Evolutionary conservation across 2,888 invertebrate species (phyloP).

Genomic region (Drosophila hamatofila): DNA sequence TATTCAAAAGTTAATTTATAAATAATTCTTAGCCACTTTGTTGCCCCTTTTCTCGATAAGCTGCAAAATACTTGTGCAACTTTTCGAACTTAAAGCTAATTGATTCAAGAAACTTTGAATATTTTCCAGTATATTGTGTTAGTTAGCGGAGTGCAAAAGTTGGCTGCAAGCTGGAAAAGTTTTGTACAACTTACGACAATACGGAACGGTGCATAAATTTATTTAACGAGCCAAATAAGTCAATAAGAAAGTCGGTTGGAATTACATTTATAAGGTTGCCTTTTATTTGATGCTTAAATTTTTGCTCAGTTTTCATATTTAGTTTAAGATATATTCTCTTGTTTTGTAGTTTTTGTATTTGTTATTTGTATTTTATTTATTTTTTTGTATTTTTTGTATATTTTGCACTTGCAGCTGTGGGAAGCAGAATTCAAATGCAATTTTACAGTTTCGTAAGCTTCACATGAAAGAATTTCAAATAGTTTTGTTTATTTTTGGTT

Average conservation of each 20-base stretch:
- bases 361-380: constrained; percentile 25
- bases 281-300: constrained; percentile 72
- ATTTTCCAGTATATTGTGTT: neutral
- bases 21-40: neutral
- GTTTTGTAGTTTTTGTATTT: constrained; percentile 17
- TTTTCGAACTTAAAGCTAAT: neutral
- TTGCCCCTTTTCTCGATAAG: neutral
- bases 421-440: constrained; percentile 70
- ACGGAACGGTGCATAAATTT: neutral
- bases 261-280: constrained; percentile 74
- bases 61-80: constrained; percentile 1
- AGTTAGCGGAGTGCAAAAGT: neutral
- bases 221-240: constrained; percentile 15
- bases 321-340: constrained; percentile 17
- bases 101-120: constrained; percentile 14
- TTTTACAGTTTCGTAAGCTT: constrained; percentile 72
- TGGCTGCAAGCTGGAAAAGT: constrained; percentile 8
- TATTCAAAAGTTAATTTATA: constrained; percentile 3
- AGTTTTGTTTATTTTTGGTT: constrained; percentile 29
- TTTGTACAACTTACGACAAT: constrained; percentile 7
- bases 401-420: constrained; percentile 46
- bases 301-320: constrained; percentile 37
- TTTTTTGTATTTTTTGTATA: constrained; percentile 30
- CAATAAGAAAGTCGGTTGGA: constrained; percentile 18
- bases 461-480: constrained; percentile 51